Percentiles rank a stretch among this genome's conserved stretches.
Evolutionary conservation across 2,113 vertebrate genomes (phyloP).

Genomic region (Melierax canorus): DNA sequence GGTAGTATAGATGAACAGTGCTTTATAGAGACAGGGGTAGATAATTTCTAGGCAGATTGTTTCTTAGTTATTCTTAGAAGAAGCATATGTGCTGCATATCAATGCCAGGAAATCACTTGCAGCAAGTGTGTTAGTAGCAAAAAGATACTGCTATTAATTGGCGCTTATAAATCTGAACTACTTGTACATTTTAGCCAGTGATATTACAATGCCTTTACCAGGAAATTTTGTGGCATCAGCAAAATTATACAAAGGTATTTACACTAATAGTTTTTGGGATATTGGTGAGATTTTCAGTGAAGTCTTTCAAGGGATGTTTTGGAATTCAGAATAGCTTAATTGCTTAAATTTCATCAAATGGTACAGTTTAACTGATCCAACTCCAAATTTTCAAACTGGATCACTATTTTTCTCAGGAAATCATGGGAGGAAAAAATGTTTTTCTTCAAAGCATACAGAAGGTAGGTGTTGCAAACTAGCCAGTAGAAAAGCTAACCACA

Average conservation of each 20-base stretch:
- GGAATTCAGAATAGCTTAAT: background rate
- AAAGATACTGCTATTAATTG: slow-evolving; percentile 17
- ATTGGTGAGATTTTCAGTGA: background rate
- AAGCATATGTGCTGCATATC: slow-evolving; percentile 56
- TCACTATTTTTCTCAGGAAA: background rate
- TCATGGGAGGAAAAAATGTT: background rate
- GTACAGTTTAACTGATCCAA: background rate
- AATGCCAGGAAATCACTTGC: slow-evolving; percentile 64
- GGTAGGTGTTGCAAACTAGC: background rate
- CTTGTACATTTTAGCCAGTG: background rate
- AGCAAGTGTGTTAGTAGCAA: background rate
- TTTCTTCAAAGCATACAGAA: background rate
- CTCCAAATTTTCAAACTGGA: background rate
- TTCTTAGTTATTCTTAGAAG: slow-evolving; percentile 71
- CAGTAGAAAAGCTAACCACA: background rate
- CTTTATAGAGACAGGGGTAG: slow-evolving; percentile 37
- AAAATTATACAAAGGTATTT: background rate
- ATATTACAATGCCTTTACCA: background rate
- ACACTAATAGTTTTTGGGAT: background rate
- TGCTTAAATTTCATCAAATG: background rate
- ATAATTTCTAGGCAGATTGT: slow-evolving; percentile 66
- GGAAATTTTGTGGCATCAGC: background rate
- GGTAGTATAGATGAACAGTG: slow-evolving; percentile 2
- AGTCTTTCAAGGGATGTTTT: background rate
- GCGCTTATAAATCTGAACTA: background rate